A percentile compares a stretch with the other conserved stretches of the same genome.
Evolutionary conservation across 2,888 invertebrate species (phyloP).

Genomic region (Apamea monoglypha): DNA sequence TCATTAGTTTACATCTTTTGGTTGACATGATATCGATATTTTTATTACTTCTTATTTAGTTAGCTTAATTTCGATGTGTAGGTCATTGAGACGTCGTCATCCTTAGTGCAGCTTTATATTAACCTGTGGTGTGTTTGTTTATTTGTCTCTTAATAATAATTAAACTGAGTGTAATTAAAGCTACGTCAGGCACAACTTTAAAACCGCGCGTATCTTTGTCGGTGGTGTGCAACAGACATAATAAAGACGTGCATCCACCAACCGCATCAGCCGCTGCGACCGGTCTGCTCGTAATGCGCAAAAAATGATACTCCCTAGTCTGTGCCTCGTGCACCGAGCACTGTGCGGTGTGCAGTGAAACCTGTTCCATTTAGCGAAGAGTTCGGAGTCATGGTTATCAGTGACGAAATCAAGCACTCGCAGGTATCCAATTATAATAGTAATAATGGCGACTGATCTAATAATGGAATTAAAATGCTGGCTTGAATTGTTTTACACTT

Average conservation of each 20-base stretch:
- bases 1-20: not conserved
- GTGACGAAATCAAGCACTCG: conserved; percentile 10
- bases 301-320: conserved; percentile 50
- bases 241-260: conserved; percentile 31
- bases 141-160: not conserved
- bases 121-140: no score
- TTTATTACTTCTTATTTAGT: not conserved
- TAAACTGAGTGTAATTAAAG: not conserved
- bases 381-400: conserved; percentile 4
- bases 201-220: not conserved
- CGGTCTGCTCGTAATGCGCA: conserved; percentile 54
- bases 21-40: not conserved
- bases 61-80: not conserved
- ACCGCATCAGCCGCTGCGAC: conserved; percentile 15
- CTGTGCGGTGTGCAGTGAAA: conserved; percentile 15
- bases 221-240: conserved; percentile 10
- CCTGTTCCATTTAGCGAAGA: conserved; percentile 21
- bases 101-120: not conserved
- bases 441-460: not conserved
- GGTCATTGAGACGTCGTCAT: not conserved
- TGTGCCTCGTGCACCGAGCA: conserved; percentile 1
- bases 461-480: not conserved
- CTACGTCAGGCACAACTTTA: not conserved
- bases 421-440: not conserved
- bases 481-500: not conserved